phyloP scores from a whole-genome alignment of 2,113 vertebrate genomes.

The Dipodomys ordii region DNA sequence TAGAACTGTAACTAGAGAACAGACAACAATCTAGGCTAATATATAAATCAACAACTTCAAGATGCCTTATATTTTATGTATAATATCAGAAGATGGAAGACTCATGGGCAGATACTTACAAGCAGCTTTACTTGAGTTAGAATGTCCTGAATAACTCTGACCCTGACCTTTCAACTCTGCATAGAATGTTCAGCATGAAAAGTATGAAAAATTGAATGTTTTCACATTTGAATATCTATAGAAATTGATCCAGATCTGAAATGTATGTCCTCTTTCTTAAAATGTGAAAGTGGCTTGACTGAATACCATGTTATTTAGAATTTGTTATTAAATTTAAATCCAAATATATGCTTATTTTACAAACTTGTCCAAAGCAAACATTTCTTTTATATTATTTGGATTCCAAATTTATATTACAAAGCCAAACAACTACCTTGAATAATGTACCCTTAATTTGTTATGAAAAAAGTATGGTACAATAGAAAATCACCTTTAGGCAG shows the following conservation, averaged over 20 bases:
- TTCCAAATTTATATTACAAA: neutral
- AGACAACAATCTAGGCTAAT: neutral
- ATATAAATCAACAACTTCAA: neutral
- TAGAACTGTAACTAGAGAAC: neutral
- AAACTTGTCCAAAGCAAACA: slow-evolving; percentile 20
- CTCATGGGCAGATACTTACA: neutral
- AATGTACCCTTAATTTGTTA: neutral
- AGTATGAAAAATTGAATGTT: neutral
- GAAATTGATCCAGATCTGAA: neutral
- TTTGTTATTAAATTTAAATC: slow-evolving; percentile 33
- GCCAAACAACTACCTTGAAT: neutral
- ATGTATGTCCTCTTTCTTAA: neutral
- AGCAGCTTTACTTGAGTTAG: neutral
- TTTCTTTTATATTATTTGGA: slow-evolving; percentile 28
- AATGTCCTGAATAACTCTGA: neutral
- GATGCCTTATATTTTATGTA: neutral
- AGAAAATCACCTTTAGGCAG: neutral
- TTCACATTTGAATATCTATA: neutral
- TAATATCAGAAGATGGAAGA: neutral
- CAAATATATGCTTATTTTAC: slow-evolving; percentile 7
- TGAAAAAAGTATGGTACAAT: neutral
- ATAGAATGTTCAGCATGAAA: neutral
- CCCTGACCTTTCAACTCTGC: neutral
- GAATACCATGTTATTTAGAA: slow-evolving; percentile 22
- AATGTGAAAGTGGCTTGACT: neutral